phyloP scores from a whole-genome alignment of 2,113 vertebrate species.

The Ciconia boyciana region DNA sequence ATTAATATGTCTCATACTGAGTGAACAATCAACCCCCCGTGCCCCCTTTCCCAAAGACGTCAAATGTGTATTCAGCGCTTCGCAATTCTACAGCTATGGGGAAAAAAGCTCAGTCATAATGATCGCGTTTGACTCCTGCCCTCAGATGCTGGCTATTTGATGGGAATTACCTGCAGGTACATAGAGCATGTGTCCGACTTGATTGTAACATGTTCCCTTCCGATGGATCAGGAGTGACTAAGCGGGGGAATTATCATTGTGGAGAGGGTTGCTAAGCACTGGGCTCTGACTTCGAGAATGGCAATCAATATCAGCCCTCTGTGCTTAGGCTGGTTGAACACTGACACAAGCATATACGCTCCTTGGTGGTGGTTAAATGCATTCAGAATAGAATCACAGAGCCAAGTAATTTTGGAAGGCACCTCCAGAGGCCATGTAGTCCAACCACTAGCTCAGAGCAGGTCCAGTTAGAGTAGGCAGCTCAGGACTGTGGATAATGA shows the following conservation, averaged over 20 bases:
- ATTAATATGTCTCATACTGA: background rate
- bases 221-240: background rate
- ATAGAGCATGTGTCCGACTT: background rate
- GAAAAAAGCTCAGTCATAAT: background rate
- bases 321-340: background rate
- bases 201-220: background rate
- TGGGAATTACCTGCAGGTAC: background rate
- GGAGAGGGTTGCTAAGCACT: background rate
- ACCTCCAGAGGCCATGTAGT: background rate
- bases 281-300: background rate
- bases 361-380: background rate
- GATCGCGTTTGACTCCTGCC: constrained; percentile 11
- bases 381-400: background rate
- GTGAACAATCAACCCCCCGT: background rate
- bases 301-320: background rate
- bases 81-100: background rate
- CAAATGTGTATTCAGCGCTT: background rate
- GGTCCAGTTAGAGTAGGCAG: background rate
- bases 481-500: background rate
- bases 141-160: background rate
- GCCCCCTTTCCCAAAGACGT: background rate
- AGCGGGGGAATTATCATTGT: background rate
- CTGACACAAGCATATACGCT: background rate
- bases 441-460: background rate
- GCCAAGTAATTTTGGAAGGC: background rate